Evolutionary conservation across 2,113 vertebrate genomes (phyloP), one percentile per base, ranked within the genome.

Genomic region (Cephalopterus ornatus): DNA sequence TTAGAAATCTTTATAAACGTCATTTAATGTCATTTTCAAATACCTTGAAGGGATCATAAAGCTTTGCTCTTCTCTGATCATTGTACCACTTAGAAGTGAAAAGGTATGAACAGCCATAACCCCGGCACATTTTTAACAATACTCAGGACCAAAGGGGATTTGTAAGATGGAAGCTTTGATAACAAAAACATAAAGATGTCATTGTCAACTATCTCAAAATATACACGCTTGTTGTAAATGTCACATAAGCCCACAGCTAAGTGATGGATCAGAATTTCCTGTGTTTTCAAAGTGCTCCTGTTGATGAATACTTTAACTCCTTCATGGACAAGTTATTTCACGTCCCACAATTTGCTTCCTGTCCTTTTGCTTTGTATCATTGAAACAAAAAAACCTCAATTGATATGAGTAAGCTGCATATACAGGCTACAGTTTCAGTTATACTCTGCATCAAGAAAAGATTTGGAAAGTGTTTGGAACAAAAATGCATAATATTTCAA

Each of bases 31-130:
- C 76, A 91, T 95, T 97, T 97, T 95, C 85, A 95, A 95, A 97
- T 96, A 84, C 96, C 96, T 97, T 92, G 92, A 93, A 97, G 96
- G 95, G 89, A 96, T 96, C 79, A 85, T 96, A 97, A 97, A 96
- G 97, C 85, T 95, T 95, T 93, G 85, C 87, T 96, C 87, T 80
- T 94, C 87, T 97, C 92, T 97, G 92, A 92, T 97, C 87, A 89
- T 85, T 92, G 74, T 56, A 92, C 76, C 83, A 88, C 80, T 93
- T 63, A 93, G 82, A 92, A 95, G 65, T 92, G 83, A 71, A 73
- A 68, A 94, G 72, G 82, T 61, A 91, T 73, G 66, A 95, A 61
- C 80, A 93, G 61, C 59, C n/a, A 79, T 93, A 96, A 96, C 92
- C 89, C 77, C 90, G 71, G 49, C 76, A 95, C 56, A 87, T 67